These are phyloP conservation scores for Triops cancriformis DNA, from an alignment of 1,140 invertebrate species.

Conservation along the genomic window DNA sequence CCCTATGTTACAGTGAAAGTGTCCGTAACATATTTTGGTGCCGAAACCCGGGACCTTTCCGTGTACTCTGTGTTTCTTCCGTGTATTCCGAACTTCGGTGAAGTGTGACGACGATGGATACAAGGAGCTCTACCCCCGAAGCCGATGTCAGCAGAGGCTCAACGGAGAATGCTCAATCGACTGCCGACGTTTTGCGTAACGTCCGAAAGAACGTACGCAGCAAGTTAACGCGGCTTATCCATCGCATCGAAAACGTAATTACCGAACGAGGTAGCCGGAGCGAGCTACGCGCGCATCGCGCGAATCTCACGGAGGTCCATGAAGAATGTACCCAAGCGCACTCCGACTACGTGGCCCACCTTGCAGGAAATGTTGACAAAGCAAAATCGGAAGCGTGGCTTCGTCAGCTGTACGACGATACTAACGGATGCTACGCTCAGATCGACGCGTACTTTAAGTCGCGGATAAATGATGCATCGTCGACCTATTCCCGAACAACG, in stretches of 20 bases:
- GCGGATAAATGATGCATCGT: no score
- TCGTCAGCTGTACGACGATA: not conserved
- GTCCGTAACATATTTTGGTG: no score
- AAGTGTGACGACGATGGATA: not conserved
- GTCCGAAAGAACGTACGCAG: not conserved
- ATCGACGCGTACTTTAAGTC: not conserved
- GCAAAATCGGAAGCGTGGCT: not conserved
- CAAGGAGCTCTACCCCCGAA: not conserved
- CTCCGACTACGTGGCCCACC: not conserved
- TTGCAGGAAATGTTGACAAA: not conserved
- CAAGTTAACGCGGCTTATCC: not conserved
- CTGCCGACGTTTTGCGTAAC: not conserved
- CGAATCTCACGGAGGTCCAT: not conserved
- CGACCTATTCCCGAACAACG: no score
- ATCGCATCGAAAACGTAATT: not conserved
- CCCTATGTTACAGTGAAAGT: no score
- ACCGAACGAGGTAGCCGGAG: slow-evolving; percentile 2
- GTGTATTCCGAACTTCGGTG: no score
- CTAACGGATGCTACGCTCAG: not conserved
- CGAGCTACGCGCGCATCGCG: slow-evolving; percentile 11
- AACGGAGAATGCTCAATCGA: not conserved
- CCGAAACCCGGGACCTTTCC: no score
- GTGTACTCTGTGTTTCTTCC: no score
- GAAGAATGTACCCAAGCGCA: slow-evolving; percentile 5
- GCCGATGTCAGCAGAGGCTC: not conserved